Evolutionary conservation across 2,888 invertebrate genomes (phyloP), one percentile per base, ranked within the genome.

Genomic region (Maniola hyperantus): DNA sequence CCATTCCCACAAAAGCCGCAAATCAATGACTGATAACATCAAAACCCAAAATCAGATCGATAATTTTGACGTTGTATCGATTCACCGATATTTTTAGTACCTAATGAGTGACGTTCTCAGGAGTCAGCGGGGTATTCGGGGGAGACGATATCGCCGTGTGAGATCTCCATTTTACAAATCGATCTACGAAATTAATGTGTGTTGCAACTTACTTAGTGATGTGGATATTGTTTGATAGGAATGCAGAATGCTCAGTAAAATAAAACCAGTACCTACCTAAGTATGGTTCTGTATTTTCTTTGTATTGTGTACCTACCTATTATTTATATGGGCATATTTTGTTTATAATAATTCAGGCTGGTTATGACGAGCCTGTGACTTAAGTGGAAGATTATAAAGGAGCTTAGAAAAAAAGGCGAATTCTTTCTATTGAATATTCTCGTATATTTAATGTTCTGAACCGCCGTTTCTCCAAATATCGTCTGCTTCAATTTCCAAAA

Each of bases 61-160:
- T 85, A 48, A 78, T 76, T 80, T 80, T 79, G 80, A 82, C 77
- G 74, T 77, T 72, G 71, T 79, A 82, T 81, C 82, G 81, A 82
- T 79, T 77, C 70, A 69, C 68, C 67, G 65, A 71, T 74, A 74
- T 81, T 78, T 77, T 77, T 71, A 68, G 79, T 88, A n/a, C n/a
- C n/a, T n/a, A 89, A 89, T 83, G 84, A 89, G 84, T 84, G 83
- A 81, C 80, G 87, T 90, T 90, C 88, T 87, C 90, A 88, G 83
- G 83, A 84, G 80, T 72, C 85, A 79, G 80, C 87, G 80, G 90
- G 88, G 80, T 77, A 74, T 72, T 80, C 76, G 81, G 84, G 87
- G 88, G 85, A 75, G 84, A 79, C 68, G 74, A 73, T 90, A 91
- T 91, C 91, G 83, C 75, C 85, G 84, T 91, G 91, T 86, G 91